Percentiles rank a stretch among this genome's conserved stretches.
phyloP scores from a whole-genome alignment of 2,113 vertebrate species.

The Poeciliopsis prolifica region DNA sequence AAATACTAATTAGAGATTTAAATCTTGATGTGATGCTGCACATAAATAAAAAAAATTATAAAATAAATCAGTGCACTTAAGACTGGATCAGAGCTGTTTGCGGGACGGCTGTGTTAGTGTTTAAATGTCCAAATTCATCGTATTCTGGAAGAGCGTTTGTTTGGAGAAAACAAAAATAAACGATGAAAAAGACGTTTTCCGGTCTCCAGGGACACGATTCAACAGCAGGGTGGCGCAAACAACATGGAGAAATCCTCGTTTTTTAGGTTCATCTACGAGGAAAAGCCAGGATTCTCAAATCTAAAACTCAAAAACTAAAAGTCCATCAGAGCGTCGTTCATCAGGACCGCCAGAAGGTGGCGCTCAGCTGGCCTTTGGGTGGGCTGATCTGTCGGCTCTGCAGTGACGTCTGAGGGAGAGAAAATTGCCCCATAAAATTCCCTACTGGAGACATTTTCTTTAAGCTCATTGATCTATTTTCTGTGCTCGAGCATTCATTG shows the following conservation, averaged over 20 bases:
- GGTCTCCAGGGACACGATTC: not conserved
- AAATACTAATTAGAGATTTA: too few relatives aligned
- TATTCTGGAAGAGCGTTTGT: not conserved
- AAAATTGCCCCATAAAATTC: not conserved
- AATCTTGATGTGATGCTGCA: not conserved
- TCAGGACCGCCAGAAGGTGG: conserved; percentile 87
- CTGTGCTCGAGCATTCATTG: too few relatives aligned
- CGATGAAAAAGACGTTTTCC: too few relatives aligned
- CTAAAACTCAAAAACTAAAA: not conserved
- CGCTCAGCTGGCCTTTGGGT: conserved; percentile 85
- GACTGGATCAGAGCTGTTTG: not conserved
- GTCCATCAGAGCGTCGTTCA: not conserved
- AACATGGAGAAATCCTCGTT: not conserved
- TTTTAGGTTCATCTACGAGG: not conserved
- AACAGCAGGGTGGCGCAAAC: not conserved
- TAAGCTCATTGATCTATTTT: too few relatives aligned
- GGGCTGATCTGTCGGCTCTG: conserved; percentile 79
- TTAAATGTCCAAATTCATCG: not conserved
- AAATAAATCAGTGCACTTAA: not conserved
- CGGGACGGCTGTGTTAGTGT: not conserved
- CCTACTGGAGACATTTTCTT: too few relatives aligned
- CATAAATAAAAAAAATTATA: not conserved
- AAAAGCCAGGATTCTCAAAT: not conserved
- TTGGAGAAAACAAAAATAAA: not conserved
- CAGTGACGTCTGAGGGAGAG: conserved; percentile 62